Percentiles rank a stretch among this genome's conserved stretches.
Evolutionary conservation across 2,888 invertebrate species (phyloP).

Genomic region (Phortica magna): DNA sequence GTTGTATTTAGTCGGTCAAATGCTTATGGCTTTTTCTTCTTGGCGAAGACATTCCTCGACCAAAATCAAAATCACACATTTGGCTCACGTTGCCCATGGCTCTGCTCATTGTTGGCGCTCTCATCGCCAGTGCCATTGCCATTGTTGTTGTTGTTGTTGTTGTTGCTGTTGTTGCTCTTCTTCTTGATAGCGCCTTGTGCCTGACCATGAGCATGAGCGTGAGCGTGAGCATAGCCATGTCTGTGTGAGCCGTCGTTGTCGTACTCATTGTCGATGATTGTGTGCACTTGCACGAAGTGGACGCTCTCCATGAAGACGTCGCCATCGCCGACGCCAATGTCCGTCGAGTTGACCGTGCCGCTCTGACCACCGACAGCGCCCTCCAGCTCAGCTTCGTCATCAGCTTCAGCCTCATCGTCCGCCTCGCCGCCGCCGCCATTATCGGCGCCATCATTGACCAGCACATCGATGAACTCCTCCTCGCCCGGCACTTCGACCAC

Average conservation of each 20-base stretch:
- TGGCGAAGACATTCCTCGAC: conserved; percentile 60
- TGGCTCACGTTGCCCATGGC: conserved; percentile 43
- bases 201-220: conserved; percentile 23
- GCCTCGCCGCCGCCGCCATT: neutral
- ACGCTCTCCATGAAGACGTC: conserved; percentile 53
- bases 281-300: conserved; percentile 53
- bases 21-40: conserved; percentile 54
- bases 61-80: conserved; percentile 67
- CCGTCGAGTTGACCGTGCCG: too few species aligned
- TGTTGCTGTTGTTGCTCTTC: neutral
- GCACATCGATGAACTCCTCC: neutral
- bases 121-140: neutral
- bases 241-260: neutral
- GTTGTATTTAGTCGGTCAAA: neutral
- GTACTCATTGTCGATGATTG: neutral
- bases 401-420: neutral
- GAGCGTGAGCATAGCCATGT: neutral
- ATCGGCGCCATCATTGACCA: neutral
- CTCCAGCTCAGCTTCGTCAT: neutral
- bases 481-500: conserved; percentile 8
- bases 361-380: neutral
- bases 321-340: neutral
- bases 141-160: neutral
- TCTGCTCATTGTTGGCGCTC: conserved; percentile 18
- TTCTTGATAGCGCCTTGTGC: conserved; percentile 9